Conservation (phyloP, 2,888 invertebrate species). For the Cecidostiba fungosa region DNA sequence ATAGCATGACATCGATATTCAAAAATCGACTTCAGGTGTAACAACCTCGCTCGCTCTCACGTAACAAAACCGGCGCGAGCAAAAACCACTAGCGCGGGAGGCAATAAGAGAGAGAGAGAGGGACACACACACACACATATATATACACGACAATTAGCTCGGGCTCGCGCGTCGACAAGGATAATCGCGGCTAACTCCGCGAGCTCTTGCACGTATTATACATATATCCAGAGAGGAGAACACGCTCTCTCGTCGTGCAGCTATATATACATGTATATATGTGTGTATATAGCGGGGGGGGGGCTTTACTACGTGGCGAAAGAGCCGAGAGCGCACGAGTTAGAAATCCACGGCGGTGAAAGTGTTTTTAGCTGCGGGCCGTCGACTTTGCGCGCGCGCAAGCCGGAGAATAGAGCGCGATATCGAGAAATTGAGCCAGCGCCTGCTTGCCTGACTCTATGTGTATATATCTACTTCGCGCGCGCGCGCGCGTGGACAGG, state of each 20-base stretch:
- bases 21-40: conserved; percentile 1
- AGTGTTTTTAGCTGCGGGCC: conserved; percentile 56
- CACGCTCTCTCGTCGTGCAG: background rate
- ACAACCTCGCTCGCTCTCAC: conserved; percentile 3
- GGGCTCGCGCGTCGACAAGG: conserved; percentile 52
- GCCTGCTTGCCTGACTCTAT: background rate
- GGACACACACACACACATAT: background rate
- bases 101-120: background rate
- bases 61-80: background rate
- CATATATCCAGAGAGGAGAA: background rate
- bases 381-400: background rate
- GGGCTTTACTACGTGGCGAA: conserved; percentile 43
- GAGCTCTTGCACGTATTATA: background rate
- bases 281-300: background rate
- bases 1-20: background rate
- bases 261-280: background rate
- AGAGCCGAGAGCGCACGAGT: conserved; percentile 27
- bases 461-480: background rate
- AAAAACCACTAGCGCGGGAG: background rate
- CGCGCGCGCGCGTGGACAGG: conserved; percentile 4
- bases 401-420: conserved; percentile 34
- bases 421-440: conserved; percentile 42
- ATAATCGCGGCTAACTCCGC: conserved; percentile 50
- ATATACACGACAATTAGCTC: conserved; percentile 47
- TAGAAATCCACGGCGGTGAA: conserved; percentile 61